These are phyloP conservation scores for Tragelaphus strepsiceros DNA, from an alignment of 2,113 vertebrate species.

Conservation along the genomic window DNA sequence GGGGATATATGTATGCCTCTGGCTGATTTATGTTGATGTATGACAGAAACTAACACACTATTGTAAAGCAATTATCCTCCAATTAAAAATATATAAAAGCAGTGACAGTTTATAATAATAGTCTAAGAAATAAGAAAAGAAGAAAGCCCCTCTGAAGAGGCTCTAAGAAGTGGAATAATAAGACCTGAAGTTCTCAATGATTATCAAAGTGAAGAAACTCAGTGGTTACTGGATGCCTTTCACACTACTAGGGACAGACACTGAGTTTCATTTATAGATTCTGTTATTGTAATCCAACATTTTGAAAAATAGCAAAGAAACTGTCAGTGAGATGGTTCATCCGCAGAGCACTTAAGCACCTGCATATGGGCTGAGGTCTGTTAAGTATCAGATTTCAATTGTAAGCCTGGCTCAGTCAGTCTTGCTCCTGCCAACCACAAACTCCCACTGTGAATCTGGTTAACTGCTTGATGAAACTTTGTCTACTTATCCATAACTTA, in stretches of 20 bases:
- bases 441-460: not conserved
- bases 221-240: not conserved
- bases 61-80: not conserved
- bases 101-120: not conserved
- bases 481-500: not conserved
- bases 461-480: not conserved
- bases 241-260: not conserved
- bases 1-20: not conserved
- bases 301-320: not conserved
- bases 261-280: not conserved
- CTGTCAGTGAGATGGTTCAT: not conserved
- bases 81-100: not conserved
- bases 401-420: rapidly evolving
- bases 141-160: not conserved
- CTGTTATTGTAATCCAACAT: not conserved
- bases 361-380: rapidly evolving
- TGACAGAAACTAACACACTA: not conserved
- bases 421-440: rapidly evolving
- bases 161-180: not conserved
- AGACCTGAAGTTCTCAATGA: not conserved
- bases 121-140: not conserved
- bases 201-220: not conserved
- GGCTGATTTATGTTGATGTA: not conserved
- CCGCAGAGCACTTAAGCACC: too few relatives aligned
- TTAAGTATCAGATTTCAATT: not conserved